Conservation (phyloP, 2,888 invertebrate genomes). For the Brenthis ino region DNA sequence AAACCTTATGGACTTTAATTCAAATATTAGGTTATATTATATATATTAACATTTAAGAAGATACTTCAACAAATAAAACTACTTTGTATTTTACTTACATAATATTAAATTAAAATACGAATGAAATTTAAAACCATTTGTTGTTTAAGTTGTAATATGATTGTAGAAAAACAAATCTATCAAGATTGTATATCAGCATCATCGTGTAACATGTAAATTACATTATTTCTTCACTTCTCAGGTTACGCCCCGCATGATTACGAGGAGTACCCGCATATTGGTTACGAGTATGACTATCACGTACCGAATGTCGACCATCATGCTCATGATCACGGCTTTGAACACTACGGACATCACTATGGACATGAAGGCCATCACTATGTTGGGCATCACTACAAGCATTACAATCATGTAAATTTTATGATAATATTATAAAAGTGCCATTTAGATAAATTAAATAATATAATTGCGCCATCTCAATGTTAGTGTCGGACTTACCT, state of each 20-base stretch:
- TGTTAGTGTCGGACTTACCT: too few relatives aligned
- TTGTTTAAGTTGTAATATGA: not conserved
- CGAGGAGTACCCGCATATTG: conserved; percentile 61
- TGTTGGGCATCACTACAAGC: conserved; percentile 55
- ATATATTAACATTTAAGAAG: not conserved
- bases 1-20: too few relatives aligned
- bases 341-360: conserved; percentile 47
- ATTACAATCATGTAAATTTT: conserved; percentile 62
- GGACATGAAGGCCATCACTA: conserved; percentile 44
- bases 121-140: not conserved
- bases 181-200: not conserved
- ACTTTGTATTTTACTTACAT: not conserved
- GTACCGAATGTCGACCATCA: conserved; percentile 47
- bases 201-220: not conserved
- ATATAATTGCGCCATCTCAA: too few relatives aligned
- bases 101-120: not conserved
- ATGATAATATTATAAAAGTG: too few relatives aligned
- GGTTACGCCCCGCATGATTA: conserved; percentile 64
- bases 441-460: too few relatives aligned
- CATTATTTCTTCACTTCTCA: conserved; percentile 40
- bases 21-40: too few relatives aligned
- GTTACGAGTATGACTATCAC: conserved; percentile 59
- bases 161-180: not conserved
- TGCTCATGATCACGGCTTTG: conserved; percentile 41
- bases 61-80: not conserved